A percentile compares a stretch with the other conserved stretches of the same genome.
phyloP scores from a whole-genome alignment of 2,888 invertebrate genomes.

The Euphydryas editha region DNA sequence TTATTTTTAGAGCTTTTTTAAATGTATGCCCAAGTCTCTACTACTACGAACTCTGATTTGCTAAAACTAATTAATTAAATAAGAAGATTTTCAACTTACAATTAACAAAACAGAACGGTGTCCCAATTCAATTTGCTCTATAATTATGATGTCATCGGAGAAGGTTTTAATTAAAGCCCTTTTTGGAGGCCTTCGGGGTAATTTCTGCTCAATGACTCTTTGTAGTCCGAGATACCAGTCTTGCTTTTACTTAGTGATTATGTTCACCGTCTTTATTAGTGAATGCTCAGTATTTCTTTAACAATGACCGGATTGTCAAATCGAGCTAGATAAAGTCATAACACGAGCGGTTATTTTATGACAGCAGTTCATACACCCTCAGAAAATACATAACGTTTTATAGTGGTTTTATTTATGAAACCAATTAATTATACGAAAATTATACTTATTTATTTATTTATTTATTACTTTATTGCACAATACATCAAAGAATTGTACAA shows the following conservation, averaged over 20 bases:
- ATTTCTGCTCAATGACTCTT: conserved; percentile 82
- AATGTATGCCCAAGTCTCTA: background rate
- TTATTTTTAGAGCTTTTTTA: background rate
- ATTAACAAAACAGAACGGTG: conserved; percentile 77
- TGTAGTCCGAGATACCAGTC: conserved; percentile 73
- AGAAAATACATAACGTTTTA: no score
- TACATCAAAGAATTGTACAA: no score
- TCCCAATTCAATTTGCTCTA: conserved; percentile 78
- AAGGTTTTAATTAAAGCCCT: conserved; percentile 83
- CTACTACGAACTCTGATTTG: conserved; percentile 38
- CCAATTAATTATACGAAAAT: background rate
- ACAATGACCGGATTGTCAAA: background rate
- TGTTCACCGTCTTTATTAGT: conserved; percentile 51
- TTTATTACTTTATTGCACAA: no score
- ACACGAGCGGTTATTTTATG: background rate
- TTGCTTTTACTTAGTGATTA: conserved; percentile 72
- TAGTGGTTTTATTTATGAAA: background rate
- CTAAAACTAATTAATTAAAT: conserved; percentile 66
- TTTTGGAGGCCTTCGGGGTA: conserved; percentile 76
- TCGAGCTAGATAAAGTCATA: background rate
- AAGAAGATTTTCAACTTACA: conserved; percentile 71
- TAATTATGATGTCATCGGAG: conserved; percentile 83
- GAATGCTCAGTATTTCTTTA: conserved; percentile 29
- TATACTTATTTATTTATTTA: no score
- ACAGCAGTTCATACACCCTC: background rate